Evolutionary conservation across 1,140 invertebrate genomes (phyloP).

Genomic region (Euglossa dilemma): DNA sequence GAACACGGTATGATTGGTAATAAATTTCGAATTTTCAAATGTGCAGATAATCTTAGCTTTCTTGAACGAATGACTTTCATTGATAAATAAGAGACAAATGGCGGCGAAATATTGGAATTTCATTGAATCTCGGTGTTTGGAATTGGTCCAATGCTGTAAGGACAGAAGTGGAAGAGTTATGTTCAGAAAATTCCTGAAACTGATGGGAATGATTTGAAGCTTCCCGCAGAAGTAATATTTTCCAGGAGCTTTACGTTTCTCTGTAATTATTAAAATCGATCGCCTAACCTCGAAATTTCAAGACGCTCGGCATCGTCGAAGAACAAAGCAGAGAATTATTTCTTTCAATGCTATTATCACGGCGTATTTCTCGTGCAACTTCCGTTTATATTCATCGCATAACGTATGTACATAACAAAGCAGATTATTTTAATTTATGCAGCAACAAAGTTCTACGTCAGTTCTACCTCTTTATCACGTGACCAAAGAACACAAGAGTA

Average conservation of each 20-base stretch:
- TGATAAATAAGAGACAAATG: constrained; percentile 4
- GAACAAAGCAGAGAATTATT: too few species aligned
- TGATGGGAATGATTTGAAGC: constrained; percentile 7
- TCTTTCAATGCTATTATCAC: too few species aligned
- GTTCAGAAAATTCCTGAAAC: constrained; percentile 4
- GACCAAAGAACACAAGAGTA: too few species aligned
- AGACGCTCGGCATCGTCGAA: too few species aligned
- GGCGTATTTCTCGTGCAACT: too few species aligned
- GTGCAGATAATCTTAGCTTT: not conserved
- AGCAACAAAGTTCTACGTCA: not conserved
- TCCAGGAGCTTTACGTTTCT: not conserved
- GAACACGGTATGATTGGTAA: too few species aligned
- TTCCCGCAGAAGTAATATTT: not conserved
- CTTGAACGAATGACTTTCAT: not conserved
- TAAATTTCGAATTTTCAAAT: not conserved
- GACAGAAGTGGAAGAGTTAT: constrained; percentile 10
- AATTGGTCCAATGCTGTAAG: constrained; percentile 16
- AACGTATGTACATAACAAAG: not conserved
- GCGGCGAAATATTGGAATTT: constrained; percentile 9
- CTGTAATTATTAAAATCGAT: not conserved
- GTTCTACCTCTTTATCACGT: too few species aligned
- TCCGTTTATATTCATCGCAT: not conserved
- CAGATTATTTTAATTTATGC: not conserved
- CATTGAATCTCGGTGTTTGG: constrained; percentile 5
- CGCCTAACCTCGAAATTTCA: not conserved